phyloP scores from a whole-genome alignment of 1,140 invertebrate genomes.

The Chironomus striatipennis region DNA sequence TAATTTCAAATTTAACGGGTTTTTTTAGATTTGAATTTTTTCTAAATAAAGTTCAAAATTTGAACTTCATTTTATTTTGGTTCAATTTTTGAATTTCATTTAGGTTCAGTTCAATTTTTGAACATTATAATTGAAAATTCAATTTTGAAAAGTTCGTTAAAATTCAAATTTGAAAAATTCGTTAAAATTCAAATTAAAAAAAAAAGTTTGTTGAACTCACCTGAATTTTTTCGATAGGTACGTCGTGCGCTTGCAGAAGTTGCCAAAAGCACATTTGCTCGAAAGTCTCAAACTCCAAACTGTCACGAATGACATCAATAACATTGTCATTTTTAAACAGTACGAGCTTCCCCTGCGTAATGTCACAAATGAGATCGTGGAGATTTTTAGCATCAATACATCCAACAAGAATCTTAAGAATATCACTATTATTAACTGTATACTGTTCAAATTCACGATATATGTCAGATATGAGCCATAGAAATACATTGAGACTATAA shows the following conservation, averaged over 20 bases:
- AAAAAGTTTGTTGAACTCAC: conserved; percentile 42
- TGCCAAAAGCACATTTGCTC: conserved; percentile 97
- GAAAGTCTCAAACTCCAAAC: conserved; percentile 90
- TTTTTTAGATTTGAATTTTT: too few relatives aligned
- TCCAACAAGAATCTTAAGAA: conserved; percentile 79
- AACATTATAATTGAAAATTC: too few relatives aligned
- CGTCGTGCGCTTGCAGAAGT: conserved; percentile 83
- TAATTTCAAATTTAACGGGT: background rate
- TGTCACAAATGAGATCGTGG: conserved; percentile 80
- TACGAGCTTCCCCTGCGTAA: conserved; percentile 77
- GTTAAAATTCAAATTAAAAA: background rate
- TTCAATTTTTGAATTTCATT: too few relatives aligned
- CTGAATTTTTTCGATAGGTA: conserved; percentile 80
- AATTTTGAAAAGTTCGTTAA: too few relatives aligned
- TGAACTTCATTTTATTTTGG: too few relatives aligned
- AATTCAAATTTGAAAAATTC: background rate
- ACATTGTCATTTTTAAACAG: conserved; percentile 72
- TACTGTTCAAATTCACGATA: conserved; percentile 84
- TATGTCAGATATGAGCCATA: conserved; percentile 84
- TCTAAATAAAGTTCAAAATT: too few relatives aligned
- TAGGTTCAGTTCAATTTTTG: too few relatives aligned
- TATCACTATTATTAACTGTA: conserved; percentile 72
- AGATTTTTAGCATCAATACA: conserved; percentile 81
- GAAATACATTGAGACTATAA: conserved; percentile 75
- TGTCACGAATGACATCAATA: conserved; percentile 63